Evolutionary conservation across 2,113 vertebrate species (phyloP), one percentile per base, ranked within the genome.

Genomic region (Melanerpes formicivorus): DNA sequence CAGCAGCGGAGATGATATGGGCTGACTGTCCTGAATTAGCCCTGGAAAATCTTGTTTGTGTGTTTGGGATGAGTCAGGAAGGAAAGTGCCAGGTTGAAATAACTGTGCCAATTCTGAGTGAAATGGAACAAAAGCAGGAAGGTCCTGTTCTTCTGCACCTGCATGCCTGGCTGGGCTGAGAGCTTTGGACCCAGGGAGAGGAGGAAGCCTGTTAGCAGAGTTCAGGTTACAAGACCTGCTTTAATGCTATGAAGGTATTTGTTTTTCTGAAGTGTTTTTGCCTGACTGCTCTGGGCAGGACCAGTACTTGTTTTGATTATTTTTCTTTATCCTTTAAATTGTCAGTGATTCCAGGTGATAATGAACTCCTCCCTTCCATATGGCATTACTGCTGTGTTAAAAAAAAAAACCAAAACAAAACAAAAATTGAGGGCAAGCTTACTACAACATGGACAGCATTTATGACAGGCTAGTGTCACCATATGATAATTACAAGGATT

Each of bases 21-120:
- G 65, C 54, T 2, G 44, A 11, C 58, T 95, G 82, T 93, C 88
- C 83, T 93, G 83, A 95, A 94, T 86, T 95, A 95, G 85, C 80
- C 62, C 73, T 93, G 82, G 85, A 95, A 95, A 83, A 94, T 91
- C 65, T 90, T 96, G 93, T 91, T 95, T 91, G 62, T 91, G 72
- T 88, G 73, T 94, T 91, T 67, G 88, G 76, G 92, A 94, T 96
- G 95, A 96, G 95, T 95, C 93, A 95, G 93, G 92, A 91, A 93
- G 66, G 85, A 78, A 93, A 84, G 83, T 91, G 92, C 88, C 95
- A 91, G 90, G 86, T 88, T 85, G 70, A 80, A 65, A 63, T 77
- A 93, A 67, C 73, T 77, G 27, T 95, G 90, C 92, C 95, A 91
- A 83, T 91, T 90, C 54, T 29, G 65, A 94, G 76, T 16, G 25